Base-by-base conservation (phyloP, 2,113 vertebrate species). In the Chlorodrepanis virens region DNA sequence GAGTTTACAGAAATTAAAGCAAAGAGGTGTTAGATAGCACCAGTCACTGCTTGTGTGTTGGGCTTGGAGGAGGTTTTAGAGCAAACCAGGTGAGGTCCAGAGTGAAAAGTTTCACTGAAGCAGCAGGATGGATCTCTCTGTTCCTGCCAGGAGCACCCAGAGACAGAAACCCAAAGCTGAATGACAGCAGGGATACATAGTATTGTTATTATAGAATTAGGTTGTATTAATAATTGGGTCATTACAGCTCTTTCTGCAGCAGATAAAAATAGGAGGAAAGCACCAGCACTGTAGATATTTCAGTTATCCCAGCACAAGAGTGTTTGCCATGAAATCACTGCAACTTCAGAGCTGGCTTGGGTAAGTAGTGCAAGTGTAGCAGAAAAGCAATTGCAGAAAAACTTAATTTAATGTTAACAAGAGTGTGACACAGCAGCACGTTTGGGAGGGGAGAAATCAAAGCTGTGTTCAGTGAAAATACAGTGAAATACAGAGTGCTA, bases 11-110 rank as follows among this genome's bases (percentile, higher is more conserved):
- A 83, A 79, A 65, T 23, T 25, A 28, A 64, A 31, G 12, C 17
- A 14, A 67, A 70, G 54, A 50, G 21, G 16, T 44, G 20, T 45
- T 68, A 44, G 14, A 31, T 4, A 44, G 17, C 71, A 67, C 29
- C 2, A 1, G 40, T 31, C 28, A 17, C 37, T 78, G 25, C 65
- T 72, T 1, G 0, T 16, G 14, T 29, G 12, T 14, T 60, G 25
- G 25, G 20, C 23, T 81, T 50, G 63, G 60, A 63, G 76, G 35
- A 54, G 75, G 14, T 31, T 22, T 44, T 28, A 47, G 69, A 60
- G 19, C 33, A 35, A 65, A 74, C 5, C 11, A 29, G 24, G 1
- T 37, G 50, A 54, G 15, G 12, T 24, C 82, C 45, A 42, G 31
- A 40, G 24, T 49, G 25, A 50, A 29, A 89, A 44, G 9, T 44